Evolutionary conservation across 1,140 invertebrate genomes (phyloP), one percentile per base, ranked within the genome.

Genomic region (Ceratosolen fusciceps): DNA sequence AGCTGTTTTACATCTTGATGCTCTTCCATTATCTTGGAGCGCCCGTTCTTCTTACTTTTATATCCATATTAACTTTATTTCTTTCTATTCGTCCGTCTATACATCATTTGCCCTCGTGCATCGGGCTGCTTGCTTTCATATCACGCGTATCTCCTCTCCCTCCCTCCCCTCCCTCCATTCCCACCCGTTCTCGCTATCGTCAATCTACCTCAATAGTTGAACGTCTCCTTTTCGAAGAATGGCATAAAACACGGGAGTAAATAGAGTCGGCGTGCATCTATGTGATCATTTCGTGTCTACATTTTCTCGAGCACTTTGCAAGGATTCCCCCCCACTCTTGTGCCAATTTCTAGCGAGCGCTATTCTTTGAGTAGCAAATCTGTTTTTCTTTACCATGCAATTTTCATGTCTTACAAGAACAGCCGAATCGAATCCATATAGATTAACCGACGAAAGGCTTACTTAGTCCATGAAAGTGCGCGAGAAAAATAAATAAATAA

Each of bases 331-430:
- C 26, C 43, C 31, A n/a, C 16, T 56, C 31, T 39, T 56, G n/a
- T 39, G 34, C 52, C 62, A 70, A 77, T 58, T 70, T 58, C 34
- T n/a, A 62, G 14, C 19, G 49, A 39, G 12, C 29, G 34, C 49
- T 21, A 49, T 68, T 37, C 75, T 70, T 54, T 70, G 52, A 77
- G 67, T 70, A 58, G 49, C 62, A 52, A 70, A 70, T 70, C 65
- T 70, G 47, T 58, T 70, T 77, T 77, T 56, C 52, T 49, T 60
- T 60, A 0, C 21, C 21, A 70, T 70, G 74, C 49, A 76, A 70
- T 68, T 68, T 77, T 54, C 34, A 62, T 39, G 21, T 24, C 34
- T 37, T 65, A 37, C 60, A 37, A 37, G 34, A 65, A 74, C 31
- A 37, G 31, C 14, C 21, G 60, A 37, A 65, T 37, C 4, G 19